Evolutionary conservation across 2,888 invertebrate species (phyloP), one percentile per base, ranked within the genome.

Genomic region (Mythimna vitellina): DNA sequence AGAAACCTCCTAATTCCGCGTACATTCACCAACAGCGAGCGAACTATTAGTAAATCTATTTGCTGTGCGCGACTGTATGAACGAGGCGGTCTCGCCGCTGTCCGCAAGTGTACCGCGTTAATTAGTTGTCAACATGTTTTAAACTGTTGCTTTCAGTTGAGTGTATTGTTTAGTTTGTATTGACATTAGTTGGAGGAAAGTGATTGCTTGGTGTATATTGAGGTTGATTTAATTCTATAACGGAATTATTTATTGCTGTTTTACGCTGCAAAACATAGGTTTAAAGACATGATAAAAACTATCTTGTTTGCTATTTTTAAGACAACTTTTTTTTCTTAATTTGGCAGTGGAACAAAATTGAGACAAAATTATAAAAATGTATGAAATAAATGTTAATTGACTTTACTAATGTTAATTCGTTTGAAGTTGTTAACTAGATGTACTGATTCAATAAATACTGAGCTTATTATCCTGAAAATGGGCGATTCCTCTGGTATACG

Each of bases 121-220:
- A 83, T 83, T 83, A 83, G 73, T 83, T 82, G 81, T 76, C 81
- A 78, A 81, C 82, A 81, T 76, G 78, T 68, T 76, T 76, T 81
- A 83, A 82, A 73, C 81, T 83, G 81, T 81, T 82, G 78, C 73
- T 74, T 74, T 81, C 70, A 67, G 65, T 67, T 64, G 7, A n/a
- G 29, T 49, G 57, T 57, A 73, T 62, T 66, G 61, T 79, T 46
- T 29, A 32, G 74, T 62, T 67, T 65, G 46, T 60, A 65, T 64
- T 32, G 60, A 38, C 56, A 32, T 60, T 76, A 25, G 20, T 51
- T 25, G 17, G 20, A 51, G 46, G 51, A 70, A 69, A 73, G 73
- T 60, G 70, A 53, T 46, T 53, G 20, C 42, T 58, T 29, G 14
- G 22, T 46, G 46, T 56, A 17, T 32, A 17, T 25, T 17, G 9